Evolutionary conservation across 2,113 vertebrate species (phyloP).

Genomic region (Cnemophilus loriae): DNA sequence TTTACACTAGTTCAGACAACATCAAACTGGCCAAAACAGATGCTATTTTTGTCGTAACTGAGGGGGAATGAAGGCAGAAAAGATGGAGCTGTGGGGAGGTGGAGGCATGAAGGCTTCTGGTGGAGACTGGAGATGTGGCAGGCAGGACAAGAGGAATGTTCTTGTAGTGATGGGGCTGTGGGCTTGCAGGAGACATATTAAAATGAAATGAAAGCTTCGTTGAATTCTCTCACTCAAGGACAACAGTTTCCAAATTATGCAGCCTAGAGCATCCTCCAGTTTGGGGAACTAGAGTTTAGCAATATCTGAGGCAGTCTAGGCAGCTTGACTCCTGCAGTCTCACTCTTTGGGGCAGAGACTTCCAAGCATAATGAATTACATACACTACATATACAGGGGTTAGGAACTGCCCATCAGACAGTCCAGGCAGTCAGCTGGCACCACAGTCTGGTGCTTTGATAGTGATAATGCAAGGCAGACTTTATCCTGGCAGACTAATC

Average conservation of each 20-base stretch:
- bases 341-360: neutral
- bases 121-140: neutral
- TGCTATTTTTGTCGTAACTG: neutral
- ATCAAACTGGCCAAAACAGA: neutral
- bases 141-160: neutral
- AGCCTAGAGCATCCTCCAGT: neutral
- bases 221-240: neutral
- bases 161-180: neutral
- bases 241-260: neutral
- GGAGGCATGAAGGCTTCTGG: neutral
- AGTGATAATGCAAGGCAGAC: neutral
- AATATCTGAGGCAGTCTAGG: neutral
- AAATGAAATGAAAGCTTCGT: neutral
- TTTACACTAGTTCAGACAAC: neutral
- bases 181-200: neutral
- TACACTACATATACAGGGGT: accelerated
- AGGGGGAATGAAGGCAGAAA: neutral
- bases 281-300: neutral
- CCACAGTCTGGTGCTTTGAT: accelerated
- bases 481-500: neutral
- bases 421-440: neutral
- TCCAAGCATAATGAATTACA: neutral
- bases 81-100: neutral
- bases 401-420: neutral
- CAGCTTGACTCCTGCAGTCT: neutral